These are phyloP conservation scores for Koerneria pararmatus DNA, from an alignment of 2,888 invertebrate genomes.

Conservation along the genomic window DNA sequence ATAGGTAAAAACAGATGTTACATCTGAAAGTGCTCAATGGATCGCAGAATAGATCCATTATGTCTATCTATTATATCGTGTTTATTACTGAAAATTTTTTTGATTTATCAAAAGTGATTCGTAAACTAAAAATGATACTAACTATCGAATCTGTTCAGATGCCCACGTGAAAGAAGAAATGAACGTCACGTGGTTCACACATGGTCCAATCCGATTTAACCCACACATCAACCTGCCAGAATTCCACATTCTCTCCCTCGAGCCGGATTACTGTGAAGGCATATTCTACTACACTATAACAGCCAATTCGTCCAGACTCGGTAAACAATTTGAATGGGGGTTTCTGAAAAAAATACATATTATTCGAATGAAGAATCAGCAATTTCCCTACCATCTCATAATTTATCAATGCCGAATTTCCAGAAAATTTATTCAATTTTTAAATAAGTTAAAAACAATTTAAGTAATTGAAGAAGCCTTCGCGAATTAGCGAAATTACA, in stretches of 20 bases:
- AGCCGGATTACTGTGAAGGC: slow-evolving; percentile 49
- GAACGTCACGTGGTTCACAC: slow-evolving; percentile 51
- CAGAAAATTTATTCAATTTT: no score
- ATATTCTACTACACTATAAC: slow-evolving; percentile 50
- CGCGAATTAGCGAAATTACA: no score
- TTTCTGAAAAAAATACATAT: no score
- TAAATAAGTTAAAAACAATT: no score
- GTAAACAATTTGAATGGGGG: no score
- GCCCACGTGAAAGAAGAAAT: slow-evolving; percentile 50
- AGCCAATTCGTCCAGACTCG: slow-evolving; percentile 44
- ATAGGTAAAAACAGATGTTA: no score
- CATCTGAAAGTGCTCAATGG: no score
- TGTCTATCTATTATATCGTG: neutral
- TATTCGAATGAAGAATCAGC: no score
- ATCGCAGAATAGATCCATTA: neutral
- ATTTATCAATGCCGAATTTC: no score
- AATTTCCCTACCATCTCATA: no score
- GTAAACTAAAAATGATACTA: neutral
- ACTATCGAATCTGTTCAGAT: slow-evolving; percentile 32
- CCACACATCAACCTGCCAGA: slow-evolving; percentile 42
- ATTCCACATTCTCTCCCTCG: slow-evolving; percentile 42
- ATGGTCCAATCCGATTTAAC: slow-evolving; percentile 39
- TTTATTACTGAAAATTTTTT: neutral
- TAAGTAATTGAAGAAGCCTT: no score
- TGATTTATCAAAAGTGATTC: slow-evolving; percentile 19